A percentile compares a stretch with the other conserved stretches of the same genome.
These are phyloP conservation scores for Emydura subglobosa DNA, from an alignment of 2,113 vertebrate species.

Conservation along the genomic window DNA sequence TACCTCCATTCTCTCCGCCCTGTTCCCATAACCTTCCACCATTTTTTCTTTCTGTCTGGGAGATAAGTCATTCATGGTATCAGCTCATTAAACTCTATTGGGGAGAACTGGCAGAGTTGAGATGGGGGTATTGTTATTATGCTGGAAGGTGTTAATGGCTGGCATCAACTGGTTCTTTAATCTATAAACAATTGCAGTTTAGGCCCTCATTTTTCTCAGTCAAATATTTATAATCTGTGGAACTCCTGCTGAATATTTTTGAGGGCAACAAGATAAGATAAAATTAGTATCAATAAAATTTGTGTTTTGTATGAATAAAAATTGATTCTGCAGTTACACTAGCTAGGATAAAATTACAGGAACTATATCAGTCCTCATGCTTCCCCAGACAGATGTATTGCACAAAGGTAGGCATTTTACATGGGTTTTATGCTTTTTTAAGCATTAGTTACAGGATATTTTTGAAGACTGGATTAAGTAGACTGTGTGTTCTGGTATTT, in stretches of 20 bases:
- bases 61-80: background rate
- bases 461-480: background rate
- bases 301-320: background rate
- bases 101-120: background rate
- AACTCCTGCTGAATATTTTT: background rate
- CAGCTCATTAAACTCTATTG: background rate
- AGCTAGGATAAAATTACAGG: background rate
- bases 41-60: background rate
- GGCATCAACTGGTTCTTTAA: rapidly evolving
- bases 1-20: too few species aligned
- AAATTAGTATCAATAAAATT: background rate
- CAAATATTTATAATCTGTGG: background rate
- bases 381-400: background rate
- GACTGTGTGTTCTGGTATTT: background rate
- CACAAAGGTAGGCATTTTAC: background rate
- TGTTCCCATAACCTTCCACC: too few species aligned
- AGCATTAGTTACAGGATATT: background rate
- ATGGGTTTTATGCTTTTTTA: background rate
- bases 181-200: background rate
- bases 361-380: background rate
- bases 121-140: background rate
- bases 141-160: background rate
- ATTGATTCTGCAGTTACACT: background rate
- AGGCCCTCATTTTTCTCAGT: background rate
- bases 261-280: background rate